Conservation (phyloP, 2,888 invertebrate species). For the Blastobasis adustella region DNA sequence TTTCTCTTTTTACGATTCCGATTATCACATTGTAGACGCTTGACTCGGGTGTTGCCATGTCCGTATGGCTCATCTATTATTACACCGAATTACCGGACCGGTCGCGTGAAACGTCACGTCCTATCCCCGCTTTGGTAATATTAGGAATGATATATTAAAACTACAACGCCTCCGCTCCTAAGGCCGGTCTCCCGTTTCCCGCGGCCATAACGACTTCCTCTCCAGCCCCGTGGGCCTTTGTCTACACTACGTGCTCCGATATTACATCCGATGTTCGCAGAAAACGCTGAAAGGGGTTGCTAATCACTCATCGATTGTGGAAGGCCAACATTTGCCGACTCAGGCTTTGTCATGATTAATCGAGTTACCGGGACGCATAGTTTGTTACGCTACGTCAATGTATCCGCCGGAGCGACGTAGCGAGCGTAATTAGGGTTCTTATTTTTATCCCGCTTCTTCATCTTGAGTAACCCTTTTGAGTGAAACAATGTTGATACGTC, state of each 20-base stretch:
- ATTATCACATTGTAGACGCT: too few species aligned
- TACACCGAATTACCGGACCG: neutral
- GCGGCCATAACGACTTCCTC: slow-evolving; percentile 9
- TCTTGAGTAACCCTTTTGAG: too few species aligned
- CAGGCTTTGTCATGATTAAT: slow-evolving; percentile 11
- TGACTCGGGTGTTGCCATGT: too few species aligned
- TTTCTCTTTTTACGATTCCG: too few species aligned
- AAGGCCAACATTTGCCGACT: slow-evolving; percentile 4
- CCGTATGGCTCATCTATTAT: too few species aligned
- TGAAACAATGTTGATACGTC: too few species aligned
- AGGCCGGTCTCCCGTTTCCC: slow-evolving; percentile 18
- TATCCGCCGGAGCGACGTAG: neutral
- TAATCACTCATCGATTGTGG: slow-evolving; percentile 10
- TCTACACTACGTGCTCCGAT: slow-evolving; percentile 2
- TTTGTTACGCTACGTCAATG: neutral
- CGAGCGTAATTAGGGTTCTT: neutral
- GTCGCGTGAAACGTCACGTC: neutral
- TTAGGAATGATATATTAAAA: slow-evolving; percentile 3
- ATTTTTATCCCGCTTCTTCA: too few species aligned
- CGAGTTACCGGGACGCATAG: neutral
- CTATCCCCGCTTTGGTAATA: neutral
- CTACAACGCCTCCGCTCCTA: slow-evolving; percentile 4
- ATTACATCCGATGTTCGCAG: slow-evolving; percentile 8
- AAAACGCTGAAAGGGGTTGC: slow-evolving; percentile 4
- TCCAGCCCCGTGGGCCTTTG: slow-evolving; percentile 4